These are phyloP conservation scores for Elachura formosa DNA, from an alignment of 2,113 vertebrate genomes.

Conservation along the genomic window DNA sequence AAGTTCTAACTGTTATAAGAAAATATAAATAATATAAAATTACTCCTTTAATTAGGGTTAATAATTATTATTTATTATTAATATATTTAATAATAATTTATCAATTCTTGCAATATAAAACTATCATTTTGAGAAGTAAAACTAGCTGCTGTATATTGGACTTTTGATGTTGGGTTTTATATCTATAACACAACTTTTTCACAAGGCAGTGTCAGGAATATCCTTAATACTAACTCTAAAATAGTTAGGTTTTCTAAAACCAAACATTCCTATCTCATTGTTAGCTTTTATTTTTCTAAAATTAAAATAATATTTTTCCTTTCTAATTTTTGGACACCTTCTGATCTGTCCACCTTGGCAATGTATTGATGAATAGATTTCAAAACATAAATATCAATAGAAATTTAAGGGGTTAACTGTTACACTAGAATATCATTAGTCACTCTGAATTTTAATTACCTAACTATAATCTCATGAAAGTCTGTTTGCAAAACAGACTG, in stretches of 20 bases:
- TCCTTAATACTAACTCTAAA: background rate
- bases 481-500: background rate
- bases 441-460: background rate
- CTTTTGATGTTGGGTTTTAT: background rate
- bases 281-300: background rate
- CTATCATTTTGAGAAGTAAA: background rate
- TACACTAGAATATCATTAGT: background rate
- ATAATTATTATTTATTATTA: too few species aligned
- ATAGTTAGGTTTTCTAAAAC: background rate
- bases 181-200: background rate
- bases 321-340: background rate
- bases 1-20: background rate
- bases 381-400: background rate
- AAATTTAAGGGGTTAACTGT: background rate
- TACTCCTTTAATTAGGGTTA: too few species aligned
- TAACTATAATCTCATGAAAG: background rate
- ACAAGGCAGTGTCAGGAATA: background rate
- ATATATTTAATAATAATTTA: too few species aligned
- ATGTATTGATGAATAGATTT: background rate
- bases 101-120: background rate
- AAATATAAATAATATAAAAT: background rate
- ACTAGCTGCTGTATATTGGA: background rate
- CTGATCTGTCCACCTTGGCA: background rate
- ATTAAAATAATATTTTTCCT: too few species aligned
- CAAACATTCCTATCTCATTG: background rate